Base-by-base conservation (phyloP, 2,888 invertebrate genomes). In the Orchesella flavescens region DNA sequence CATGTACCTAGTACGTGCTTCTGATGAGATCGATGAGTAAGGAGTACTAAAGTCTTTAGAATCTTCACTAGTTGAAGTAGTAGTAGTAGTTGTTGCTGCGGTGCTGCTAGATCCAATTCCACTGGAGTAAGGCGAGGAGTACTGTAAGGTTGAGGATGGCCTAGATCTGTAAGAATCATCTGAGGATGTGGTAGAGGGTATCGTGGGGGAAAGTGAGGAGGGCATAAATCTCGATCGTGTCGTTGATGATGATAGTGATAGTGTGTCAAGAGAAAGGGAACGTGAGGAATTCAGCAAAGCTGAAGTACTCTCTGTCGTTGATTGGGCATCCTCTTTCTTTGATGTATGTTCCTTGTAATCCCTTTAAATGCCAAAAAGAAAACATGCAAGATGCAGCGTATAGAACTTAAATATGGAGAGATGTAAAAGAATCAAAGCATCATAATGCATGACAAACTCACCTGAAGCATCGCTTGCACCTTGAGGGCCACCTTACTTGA, bases 381-480 rank as follows among this genome's bases (percentile, higher is more conserved):
- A 19, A 71, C 46, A 46, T 34, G 2, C 34, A 34, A 4, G 34
- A 4, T 34, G 53, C 21, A 9, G 21, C 34, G 21, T 12, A 10
- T 43, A 43, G 17, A 46, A n/a, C n/a, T n/a, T n/a, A n/a, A n/a
- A n/a, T n/a, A n/a, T n/a, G n/a, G n/a, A n/a, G n/a, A n/a, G n/a
- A n/a, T n/a, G n/a, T n/a, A n/a, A n/a, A n/a, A n/a, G n/a, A n/a
- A n/a, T n/a, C n/a, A n/a, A n/a, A n/a, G n/a, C 15, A 3, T 59
- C 46, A 9, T 63, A n/a, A 10, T 74, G 17, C 49, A 24, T 24
- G 17, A 53, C 49, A 55, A 68, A 46, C 86, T 88, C 90, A 93
- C 93, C 94, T 93, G 92, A 96, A 97, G 91, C 97, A 97, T 89
- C 97, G 92, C 91, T 97, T 97, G 91, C 97, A 97, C 89, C 96